Evolutionary conservation across 2,113 vertebrate species (phyloP).

Genomic region (Sminthopsis crassicaudata): DNA sequence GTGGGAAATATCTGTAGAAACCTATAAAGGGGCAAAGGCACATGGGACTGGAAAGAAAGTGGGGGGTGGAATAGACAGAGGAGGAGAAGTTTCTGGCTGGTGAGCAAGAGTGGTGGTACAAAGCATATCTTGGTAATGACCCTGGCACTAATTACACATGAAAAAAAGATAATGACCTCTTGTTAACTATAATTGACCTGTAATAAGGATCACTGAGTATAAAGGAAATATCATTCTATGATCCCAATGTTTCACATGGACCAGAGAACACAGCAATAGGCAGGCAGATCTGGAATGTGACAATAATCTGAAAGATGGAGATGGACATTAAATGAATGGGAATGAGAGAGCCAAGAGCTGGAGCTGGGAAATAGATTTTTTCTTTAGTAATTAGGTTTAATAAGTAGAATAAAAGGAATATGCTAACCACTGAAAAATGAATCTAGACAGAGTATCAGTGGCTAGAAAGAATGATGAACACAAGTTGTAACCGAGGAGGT

Average conservation of each 20-base stretch:
- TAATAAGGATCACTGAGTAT: background rate
- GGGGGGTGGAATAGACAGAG: too few species aligned
- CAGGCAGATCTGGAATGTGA: background rate
- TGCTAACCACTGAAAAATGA: background rate
- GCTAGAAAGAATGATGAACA: background rate
- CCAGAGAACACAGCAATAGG: background rate
- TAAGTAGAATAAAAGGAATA: background rate
- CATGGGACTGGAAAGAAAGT: too few species aligned
- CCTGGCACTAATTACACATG: too few species aligned
- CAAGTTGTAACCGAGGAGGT: background rate
- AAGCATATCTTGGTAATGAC: too few species aligned
- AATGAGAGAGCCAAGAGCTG: background rate
- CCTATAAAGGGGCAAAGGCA: too few species aligned
- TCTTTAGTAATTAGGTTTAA: background rate
- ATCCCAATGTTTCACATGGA: background rate
- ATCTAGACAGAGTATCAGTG: background rate
- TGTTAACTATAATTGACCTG: background rate
- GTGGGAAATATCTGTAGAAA: too few species aligned
- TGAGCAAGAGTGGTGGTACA: too few species aligned
- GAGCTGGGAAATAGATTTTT: background rate
- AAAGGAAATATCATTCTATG: background rate
- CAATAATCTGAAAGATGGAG: background rate
- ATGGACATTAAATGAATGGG: background rate
- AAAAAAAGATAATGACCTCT: background rate
- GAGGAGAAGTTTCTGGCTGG: too few species aligned